Base-by-base conservation (phyloP, 2,888 invertebrate species). In the Synergus laeviventris region DNA sequence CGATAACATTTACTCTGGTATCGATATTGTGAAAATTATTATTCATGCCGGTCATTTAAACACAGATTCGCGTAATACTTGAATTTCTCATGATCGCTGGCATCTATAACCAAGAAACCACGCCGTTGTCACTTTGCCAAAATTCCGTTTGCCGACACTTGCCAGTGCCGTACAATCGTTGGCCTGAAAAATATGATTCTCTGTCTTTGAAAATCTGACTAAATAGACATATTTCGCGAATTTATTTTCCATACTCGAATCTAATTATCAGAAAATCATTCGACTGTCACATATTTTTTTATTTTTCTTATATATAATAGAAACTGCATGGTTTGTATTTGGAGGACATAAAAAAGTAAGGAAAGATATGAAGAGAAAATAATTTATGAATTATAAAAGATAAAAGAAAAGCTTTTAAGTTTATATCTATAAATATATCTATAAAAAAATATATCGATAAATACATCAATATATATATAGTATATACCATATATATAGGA, bases 61-160 rank as follows among this genome's bases (percentile, higher is more conserved):
- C n/a, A n/a, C 38, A 64, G 21, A 64, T 39, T 39, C 9, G 39
- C 38, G 39, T 39, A 64, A 62, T 11, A 64, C 39, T 11, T 31
- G 38, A 39, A 64, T 64, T 38, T 64, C 62, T 64, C 8, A 39
- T n/a, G 39, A 64, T n/a, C 39, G 39, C 38, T 64, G 39, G 62
- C 62, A 64, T 39, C 18, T 12, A 14, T 42, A 64, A n/a, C n/a
- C 39, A 64, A 64, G 39, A 4, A 61, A n/a, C 61, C 38, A n/a
- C 31, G 39, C n/a, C 18, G 38, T 64, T 64, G 66, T 66, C 66
- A 66, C 42, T 24, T 42, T 66, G 62, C 66, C 66, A 66, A 66
- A 12, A 66, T 66, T 66, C 66, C 45, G 24, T 45, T 12, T 21
- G 18, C 42, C 66, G 42, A 45, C 66, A 66, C 66, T 45, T 66